Evolutionary conservation across 2,888 invertebrate species (phyloP).

Genomic region (Odontomyia ornata): DNA sequence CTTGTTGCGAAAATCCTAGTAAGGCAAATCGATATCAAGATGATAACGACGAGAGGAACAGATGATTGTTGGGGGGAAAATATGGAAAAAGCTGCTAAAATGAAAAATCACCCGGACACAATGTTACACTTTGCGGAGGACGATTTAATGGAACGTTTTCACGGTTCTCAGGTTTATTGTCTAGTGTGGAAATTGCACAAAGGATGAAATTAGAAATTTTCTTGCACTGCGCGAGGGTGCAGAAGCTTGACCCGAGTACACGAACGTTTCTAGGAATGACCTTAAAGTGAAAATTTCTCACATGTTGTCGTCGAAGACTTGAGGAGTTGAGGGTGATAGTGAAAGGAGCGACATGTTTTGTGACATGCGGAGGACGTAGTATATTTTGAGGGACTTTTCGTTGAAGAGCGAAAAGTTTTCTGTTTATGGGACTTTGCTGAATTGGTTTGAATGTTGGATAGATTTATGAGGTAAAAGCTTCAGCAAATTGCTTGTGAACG

Average conservation of each 20-base stretch:
- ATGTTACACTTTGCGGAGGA: background rate
- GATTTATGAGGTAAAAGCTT: background rate
- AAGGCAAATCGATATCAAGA: constrained; percentile 26
- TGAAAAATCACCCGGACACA: background rate
- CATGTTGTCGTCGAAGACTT: background rate
- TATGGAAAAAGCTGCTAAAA: background rate
- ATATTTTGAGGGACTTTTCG: background rate
- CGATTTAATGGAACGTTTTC: background rate
- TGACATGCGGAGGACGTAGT: constrained; percentile 20
- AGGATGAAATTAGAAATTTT: background rate
- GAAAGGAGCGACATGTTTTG: constrained; percentile 5
- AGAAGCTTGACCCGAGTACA: constrained; percentile 29
- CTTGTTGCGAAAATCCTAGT: background rate
- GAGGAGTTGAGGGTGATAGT: too few relatives aligned
- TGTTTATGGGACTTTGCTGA: background rate
- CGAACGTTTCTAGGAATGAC: constrained; percentile 46
- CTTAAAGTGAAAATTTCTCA: constrained; percentile 49
- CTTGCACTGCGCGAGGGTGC: background rate
- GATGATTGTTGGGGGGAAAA: constrained; percentile 14
- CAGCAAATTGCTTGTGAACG: too few relatives aligned
- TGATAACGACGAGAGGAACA: constrained; percentile 16
- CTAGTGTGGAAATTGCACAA: background rate
- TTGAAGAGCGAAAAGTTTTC: background rate
- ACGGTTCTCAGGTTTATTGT: background rate
- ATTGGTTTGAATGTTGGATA: background rate